phyloP scores from a whole-genome alignment of 2,113 vertebrate genomes.

The Misgurnus mizolepis region DNA sequence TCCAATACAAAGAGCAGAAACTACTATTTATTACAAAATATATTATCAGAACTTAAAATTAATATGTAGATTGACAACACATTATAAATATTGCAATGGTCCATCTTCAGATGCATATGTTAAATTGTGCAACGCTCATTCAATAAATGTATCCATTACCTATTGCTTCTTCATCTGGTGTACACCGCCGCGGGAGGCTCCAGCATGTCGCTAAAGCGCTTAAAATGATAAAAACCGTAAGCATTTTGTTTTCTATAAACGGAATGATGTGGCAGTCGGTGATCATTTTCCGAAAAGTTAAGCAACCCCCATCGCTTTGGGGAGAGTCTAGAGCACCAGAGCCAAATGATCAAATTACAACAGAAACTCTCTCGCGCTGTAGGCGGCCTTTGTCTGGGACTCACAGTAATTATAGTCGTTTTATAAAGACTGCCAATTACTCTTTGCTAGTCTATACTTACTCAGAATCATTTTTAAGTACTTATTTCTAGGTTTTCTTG shows the following conservation, averaged over 20 bases:
- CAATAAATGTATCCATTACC: constrained; percentile 72
- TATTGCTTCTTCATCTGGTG: constrained; percentile 66
- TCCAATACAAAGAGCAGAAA: too few species aligned
- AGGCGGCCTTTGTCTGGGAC: constrained; percentile 14
- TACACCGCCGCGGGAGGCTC: constrained; percentile 71
- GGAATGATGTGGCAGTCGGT: constrained; percentile 82
- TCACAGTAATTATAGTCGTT: constrained; percentile 12
- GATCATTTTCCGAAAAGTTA: constrained; percentile 45
- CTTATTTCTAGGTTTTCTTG: background rate
- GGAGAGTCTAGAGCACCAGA: constrained; percentile 55
- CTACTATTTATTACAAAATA: too few species aligned
- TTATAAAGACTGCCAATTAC: background rate
- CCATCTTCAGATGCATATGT: too few species aligned
- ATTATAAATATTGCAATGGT: too few species aligned
- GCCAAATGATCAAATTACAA: constrained; percentile 67
- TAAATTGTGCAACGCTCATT: background rate
- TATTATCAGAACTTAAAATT: too few species aligned
- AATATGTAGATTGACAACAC: too few species aligned
- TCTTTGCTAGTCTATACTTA: background rate
- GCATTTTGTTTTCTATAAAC: constrained; percentile 63
- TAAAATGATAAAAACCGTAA: constrained; percentile 62
- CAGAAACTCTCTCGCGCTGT: constrained; percentile 60
- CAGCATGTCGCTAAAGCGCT: constrained; percentile 48
- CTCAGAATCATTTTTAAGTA: background rate
- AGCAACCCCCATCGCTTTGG: constrained; percentile 39